phyloP scores from a whole-genome alignment of 2,113 vertebrate genomes.

The Solenodon paradoxus region DNA sequence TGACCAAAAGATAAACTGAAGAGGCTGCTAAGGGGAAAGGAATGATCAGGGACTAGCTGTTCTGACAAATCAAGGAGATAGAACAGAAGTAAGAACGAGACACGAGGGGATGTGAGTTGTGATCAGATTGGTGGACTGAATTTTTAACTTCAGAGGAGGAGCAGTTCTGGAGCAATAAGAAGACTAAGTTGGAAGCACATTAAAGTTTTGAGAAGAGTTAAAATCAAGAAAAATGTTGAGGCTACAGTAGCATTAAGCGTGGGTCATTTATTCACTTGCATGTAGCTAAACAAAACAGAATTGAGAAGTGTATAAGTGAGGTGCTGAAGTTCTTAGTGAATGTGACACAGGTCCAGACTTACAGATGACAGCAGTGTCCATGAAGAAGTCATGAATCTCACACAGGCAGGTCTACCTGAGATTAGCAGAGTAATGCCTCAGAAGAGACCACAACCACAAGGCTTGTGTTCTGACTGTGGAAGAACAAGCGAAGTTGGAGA shows the following conservation, averaged over 20 bases:
- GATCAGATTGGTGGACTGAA: background rate
- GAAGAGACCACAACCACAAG: background rate
- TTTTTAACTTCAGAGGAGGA: background rate
- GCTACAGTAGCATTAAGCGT: background rate
- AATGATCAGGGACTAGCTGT: background rate
- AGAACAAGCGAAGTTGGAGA: background rate
- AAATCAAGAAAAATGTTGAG: background rate
- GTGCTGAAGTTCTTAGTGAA: background rate
- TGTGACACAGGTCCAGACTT: background rate
- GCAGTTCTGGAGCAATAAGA: background rate
- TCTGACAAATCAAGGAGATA: background rate
- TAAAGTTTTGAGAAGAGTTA: background rate
- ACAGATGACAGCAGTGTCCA: background rate
- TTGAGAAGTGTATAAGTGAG: background rate
- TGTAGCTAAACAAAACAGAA: background rate
- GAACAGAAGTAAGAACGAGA: background rate
- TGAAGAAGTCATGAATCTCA: background rate
- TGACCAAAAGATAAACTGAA: background rate
- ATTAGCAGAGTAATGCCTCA: background rate
- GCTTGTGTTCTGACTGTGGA: background rate
- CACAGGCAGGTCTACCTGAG: background rate
- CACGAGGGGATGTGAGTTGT: background rate
- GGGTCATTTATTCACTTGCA: background rate
- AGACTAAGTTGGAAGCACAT: background rate
- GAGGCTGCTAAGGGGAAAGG: background rate